Evolutionary conservation across 2,888 invertebrate species (phyloP).

Genomic region (Phengaris alcon): DNA sequence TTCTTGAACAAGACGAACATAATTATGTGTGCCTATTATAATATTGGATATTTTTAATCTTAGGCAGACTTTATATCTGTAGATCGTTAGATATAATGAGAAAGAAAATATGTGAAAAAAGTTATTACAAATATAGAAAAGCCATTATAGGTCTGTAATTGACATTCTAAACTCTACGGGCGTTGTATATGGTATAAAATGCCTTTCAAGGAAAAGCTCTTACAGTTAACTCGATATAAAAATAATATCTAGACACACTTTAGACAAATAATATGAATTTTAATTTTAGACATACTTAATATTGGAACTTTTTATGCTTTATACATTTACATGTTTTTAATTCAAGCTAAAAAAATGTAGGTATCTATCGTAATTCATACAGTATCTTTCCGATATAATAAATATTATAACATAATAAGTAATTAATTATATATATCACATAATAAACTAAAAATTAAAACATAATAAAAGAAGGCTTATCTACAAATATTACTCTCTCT

Average conservation of each 20-base stretch:
- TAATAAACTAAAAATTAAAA: too few relatives aligned
- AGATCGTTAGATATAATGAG: constrained; percentile 4
- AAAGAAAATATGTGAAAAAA: background rate
- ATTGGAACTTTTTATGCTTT: constrained; percentile 37
- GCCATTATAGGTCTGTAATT: background rate
- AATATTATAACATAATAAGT: too few relatives aligned
- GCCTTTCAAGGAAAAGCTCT: background rate
- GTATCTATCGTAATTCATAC: too few relatives aligned
- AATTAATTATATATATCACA: too few relatives aligned
- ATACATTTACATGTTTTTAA: too few relatives aligned
- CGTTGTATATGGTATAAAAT: background rate
- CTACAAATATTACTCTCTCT: too few relatives aligned
- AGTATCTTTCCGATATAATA: too few relatives aligned
- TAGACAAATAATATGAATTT: background rate
- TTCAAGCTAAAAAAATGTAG: too few relatives aligned
- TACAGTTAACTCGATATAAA: background rate
- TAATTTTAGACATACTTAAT: constrained; percentile 37
- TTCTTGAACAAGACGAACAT: too few relatives aligned
- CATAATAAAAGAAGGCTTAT: too few relatives aligned
- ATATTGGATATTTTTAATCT: background rate
- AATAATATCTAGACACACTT: background rate
- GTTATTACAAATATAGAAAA: constrained; percentile 20
- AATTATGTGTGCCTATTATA: background rate
- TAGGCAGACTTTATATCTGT: background rate
- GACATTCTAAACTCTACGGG: background rate